Percentiles rank a stretch among this genome's conserved stretches.
Conservation (phyloP, 2,113 vertebrate species). For the Sterrhoptilus dennistouni region DNA sequence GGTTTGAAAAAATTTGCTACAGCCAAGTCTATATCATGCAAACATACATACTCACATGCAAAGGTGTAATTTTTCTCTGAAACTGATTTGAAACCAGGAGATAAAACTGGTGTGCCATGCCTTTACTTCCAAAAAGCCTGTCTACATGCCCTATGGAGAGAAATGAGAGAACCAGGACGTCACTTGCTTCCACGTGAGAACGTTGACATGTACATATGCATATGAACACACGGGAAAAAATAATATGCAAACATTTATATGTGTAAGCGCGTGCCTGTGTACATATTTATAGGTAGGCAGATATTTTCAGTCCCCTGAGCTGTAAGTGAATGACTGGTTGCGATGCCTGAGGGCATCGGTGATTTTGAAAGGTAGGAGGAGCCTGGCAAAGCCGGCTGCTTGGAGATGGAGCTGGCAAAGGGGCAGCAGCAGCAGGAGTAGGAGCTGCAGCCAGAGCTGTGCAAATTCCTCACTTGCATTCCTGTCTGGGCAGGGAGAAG, state of each 20-base stretch:
- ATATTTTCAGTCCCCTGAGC: background rate
- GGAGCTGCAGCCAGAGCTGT: background rate
- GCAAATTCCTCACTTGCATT: background rate
- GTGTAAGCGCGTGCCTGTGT: background rate
- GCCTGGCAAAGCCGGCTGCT: background rate
- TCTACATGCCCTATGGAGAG: background rate
- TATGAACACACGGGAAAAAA: background rate
- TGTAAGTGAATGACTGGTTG: background rate
- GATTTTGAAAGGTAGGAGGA: background rate
- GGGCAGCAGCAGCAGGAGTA: background rate
- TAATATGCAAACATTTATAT: background rate
- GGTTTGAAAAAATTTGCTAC: background rate
- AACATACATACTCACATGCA: background rate
- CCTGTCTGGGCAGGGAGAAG: background rate
- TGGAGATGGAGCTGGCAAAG: background rate
- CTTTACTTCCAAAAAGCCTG: background rate
- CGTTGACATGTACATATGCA: fast-evolving
- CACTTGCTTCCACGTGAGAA: background rate
- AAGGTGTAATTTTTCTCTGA: background rate
- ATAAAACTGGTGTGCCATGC: background rate
- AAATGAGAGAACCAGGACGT: background rate
- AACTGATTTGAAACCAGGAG: background rate
- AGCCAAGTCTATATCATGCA: background rate
- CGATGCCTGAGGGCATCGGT: fast-evolving
- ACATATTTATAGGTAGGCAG: background rate